Conservation (phyloP, 2,888 invertebrate species). For the Reticulitermes lucifugus region DNA sequence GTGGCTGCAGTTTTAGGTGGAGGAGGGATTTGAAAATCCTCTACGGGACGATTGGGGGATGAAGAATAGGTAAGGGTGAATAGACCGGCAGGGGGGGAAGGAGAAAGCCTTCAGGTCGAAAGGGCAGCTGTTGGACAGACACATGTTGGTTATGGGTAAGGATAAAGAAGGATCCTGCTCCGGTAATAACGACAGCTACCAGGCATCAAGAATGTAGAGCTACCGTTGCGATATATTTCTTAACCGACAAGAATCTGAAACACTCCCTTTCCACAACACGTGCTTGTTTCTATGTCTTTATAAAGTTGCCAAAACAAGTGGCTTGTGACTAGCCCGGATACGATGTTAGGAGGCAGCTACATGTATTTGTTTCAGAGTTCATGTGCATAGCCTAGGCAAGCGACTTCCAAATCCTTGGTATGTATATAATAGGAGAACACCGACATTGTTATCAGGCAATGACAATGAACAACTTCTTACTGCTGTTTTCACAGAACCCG, state of each 20-base stretch:
- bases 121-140: conserved; percentile 12
- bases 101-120: neutral
- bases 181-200: conserved; percentile 11
- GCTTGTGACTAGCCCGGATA: neutral
- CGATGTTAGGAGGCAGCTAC: too few species aligned
- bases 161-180: conserved; percentile 19
- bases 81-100: neutral
- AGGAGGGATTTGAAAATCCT: conserved; percentile 27
- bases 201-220: conserved; percentile 9
- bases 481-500: too few species aligned
- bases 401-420: too few species aligned
- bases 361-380: too few species aligned
- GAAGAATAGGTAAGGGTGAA: neutral
- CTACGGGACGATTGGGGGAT: neutral
- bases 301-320: neutral
- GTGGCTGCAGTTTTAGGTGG: conserved; percentile 21
- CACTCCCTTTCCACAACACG: neutral
- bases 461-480: too few species aligned
- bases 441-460: too few species aligned
- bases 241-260: conserved; percentile 12
- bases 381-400: too few species aligned
- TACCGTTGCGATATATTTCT: neutral
- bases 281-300: neutral
- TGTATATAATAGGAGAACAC: too few species aligned
- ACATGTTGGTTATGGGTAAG: conserved; percentile 25